A percentile compares a stretch with the other conserved stretches of the same genome.
phyloP scores from a whole-genome alignment of 1,140 invertebrate species.

The Lasaia peninsularis region DNA sequence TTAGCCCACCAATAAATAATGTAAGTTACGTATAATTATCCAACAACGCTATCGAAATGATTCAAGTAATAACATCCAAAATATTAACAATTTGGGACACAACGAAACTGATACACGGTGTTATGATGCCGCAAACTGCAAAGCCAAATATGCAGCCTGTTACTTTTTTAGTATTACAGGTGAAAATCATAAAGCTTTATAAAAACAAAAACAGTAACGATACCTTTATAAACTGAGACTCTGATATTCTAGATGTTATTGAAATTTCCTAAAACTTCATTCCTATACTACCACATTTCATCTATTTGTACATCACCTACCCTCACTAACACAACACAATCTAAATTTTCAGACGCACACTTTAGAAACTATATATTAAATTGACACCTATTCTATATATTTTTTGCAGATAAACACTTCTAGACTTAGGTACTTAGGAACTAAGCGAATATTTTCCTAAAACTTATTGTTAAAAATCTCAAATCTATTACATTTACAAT shows the following conservation, averaged over 20 bases:
- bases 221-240: slow-evolving; percentile 46
- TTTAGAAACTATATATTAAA: slow-evolving; percentile 28
- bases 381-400: slow-evolving; percentile 12
- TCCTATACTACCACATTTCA: slow-evolving; percentile 64
- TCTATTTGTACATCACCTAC: slow-evolving; percentile 53
- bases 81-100: slow-evolving; percentile 42
- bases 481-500: slow-evolving; percentile 35
- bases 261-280: slow-evolving; percentile 38
- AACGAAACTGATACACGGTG: slow-evolving; percentile 44
- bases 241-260: slow-evolving; percentile 31
- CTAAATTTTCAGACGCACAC: slow-evolving; percentile 48
- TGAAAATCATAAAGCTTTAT: neutral
- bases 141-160: slow-evolving; percentile 60
- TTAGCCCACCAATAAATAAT: slow-evolving; percentile 47
- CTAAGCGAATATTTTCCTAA: neutral
- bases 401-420: slow-evolving; percentile 1
- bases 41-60: slow-evolving; percentile 33
- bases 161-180: slow-evolving; percentile 41
- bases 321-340: slow-evolving; percentile 62
- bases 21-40: slow-evolving; percentile 38
- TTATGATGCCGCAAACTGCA: slow-evolving; percentile 55
- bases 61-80: slow-evolving; percentile 40
- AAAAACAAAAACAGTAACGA: slow-evolving; percentile 2
- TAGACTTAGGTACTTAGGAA: neutral
- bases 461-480: neutral